phyloP scores from a whole-genome alignment of 2,113 vertebrate species.

The Tautogolabrus adspersus region DNA sequence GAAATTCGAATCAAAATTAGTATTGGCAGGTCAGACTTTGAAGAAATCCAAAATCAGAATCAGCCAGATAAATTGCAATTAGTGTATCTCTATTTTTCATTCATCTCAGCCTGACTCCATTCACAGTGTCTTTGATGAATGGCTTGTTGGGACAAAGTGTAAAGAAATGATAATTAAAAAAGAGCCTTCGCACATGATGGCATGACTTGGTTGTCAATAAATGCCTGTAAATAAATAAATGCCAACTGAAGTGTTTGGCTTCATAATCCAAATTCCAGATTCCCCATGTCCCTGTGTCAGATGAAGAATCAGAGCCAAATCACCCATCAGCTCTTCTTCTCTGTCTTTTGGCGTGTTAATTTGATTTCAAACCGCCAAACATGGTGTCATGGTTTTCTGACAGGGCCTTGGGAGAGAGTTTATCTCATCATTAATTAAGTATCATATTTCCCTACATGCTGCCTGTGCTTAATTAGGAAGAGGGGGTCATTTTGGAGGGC shows the following conservation, averaged over 20 bases:
- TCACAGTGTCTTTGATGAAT: conserved; percentile 1
- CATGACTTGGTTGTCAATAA: conserved; percentile 21
- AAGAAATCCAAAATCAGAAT: too few relatives aligned
- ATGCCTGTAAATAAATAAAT: background rate
- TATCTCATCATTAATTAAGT: conserved; percentile 99
- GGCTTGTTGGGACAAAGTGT: conserved; percentile 17
- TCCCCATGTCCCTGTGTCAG: conserved; percentile 37
- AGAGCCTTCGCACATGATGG: background rate
- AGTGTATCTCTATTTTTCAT: too few relatives aligned
- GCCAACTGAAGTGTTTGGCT: conserved; percentile 86
- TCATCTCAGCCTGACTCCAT: background rate
- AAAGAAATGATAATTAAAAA: conserved; percentile 28
- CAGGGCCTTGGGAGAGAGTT: conserved; percentile 99
- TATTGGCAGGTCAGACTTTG: too few relatives aligned
- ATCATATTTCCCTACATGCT: conserved; percentile 99
- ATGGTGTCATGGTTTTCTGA: conserved; percentile 99
- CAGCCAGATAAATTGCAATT: too few relatives aligned
- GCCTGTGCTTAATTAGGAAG: conserved; percentile 98
- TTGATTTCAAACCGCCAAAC: conserved; percentile 98
- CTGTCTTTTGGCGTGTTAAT: conserved; percentile 84
- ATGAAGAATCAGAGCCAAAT: conserved; percentile 43
- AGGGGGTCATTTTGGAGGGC: conserved; percentile 98
- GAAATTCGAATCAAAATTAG: too few relatives aligned
- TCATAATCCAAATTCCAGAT: conserved; percentile 82
- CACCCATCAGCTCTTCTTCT: conserved; percentile 74